A percentile compares a stretch with the other conserved stretches of the same genome.
phyloP scores from a whole-genome alignment of 2,113 vertebrate genomes.

The Sterna hirundo region DNA sequence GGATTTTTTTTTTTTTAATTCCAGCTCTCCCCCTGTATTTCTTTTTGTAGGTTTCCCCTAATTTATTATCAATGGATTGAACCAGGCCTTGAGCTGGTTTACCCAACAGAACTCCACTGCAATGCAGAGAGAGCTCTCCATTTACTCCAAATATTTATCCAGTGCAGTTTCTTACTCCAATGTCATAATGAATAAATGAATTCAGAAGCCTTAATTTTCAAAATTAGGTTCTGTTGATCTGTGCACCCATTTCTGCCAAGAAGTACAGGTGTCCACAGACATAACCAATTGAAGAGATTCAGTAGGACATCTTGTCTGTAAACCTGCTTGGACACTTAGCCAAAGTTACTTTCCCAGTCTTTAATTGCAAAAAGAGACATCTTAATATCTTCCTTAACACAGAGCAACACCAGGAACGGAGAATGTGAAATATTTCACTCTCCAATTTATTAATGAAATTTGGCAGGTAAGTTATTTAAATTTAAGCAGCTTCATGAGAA shows the following conservation, averaged over 20 bases:
- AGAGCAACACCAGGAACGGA: neutral
- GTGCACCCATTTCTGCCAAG: neutral
- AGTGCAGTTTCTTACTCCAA: neutral
- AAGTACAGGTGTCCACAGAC: neutral
- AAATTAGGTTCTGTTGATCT: neutral
- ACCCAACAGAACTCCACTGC: neutral
- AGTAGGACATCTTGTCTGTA: neutral
- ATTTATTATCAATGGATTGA: neutral
- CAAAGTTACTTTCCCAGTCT: neutral
- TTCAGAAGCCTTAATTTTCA: neutral
- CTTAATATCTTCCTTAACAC: neutral
- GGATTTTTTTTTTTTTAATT: neutral
- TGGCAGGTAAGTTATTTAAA: neutral
- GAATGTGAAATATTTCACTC: neutral
- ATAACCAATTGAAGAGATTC: neutral
- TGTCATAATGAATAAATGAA: neutral
- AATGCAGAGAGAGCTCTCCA: too few relatives aligned
- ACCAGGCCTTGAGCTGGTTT: neutral
- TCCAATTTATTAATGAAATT: neutral
- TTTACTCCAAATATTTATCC: neutral
- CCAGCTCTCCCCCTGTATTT: neutral
- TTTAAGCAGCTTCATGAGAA: neutral
- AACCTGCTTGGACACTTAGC: neutral
- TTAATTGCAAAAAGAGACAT: neutral
- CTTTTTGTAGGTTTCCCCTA: neutral